Evolutionary conservation across 2,113 vertebrate species (phyloP).

Genomic region (Protomyctophum bolini): DNA sequence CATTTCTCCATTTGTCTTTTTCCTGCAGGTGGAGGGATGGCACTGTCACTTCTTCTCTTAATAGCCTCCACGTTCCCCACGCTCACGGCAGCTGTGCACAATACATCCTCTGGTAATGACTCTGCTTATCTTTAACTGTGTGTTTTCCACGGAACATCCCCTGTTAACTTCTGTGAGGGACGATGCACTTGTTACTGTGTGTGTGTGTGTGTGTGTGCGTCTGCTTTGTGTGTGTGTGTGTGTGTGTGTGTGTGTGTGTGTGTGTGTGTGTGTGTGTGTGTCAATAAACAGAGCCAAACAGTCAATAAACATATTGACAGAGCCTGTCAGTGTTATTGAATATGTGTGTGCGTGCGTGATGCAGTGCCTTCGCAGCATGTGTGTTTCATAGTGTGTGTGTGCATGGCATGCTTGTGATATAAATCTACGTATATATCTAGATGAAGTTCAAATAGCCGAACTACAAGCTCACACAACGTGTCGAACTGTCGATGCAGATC

Average conservation of each 20-base stretch:
- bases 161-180: not conserved
- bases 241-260: not conserved
- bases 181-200: not conserved
- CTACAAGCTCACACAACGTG: too few species aligned
- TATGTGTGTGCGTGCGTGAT: not conserved
- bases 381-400: too few species aligned
- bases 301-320: too few species aligned
- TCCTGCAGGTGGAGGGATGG: constrained; percentile 51
- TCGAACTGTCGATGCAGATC: too few species aligned
- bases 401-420: too few species aligned
- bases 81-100: constrained; percentile 38
- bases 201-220: not conserved
- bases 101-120: constrained; percentile 60
- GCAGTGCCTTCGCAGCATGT: too few species aligned
- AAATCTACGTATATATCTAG: too few species aligned
- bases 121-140: constrained; percentile 4
- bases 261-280: constrained; percentile 1
- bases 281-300: too few species aligned
- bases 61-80: constrained; percentile 14
- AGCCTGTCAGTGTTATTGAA: not conserved
- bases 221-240: not conserved
- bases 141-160: constrained; percentile 13
- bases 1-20: not conserved
- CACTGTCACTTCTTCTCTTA: constrained; percentile 26
- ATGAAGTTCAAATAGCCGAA: too few species aligned